phyloP scores from a whole-genome alignment of 2,113 vertebrate genomes.

The Gobiocypris rarus region DNA sequence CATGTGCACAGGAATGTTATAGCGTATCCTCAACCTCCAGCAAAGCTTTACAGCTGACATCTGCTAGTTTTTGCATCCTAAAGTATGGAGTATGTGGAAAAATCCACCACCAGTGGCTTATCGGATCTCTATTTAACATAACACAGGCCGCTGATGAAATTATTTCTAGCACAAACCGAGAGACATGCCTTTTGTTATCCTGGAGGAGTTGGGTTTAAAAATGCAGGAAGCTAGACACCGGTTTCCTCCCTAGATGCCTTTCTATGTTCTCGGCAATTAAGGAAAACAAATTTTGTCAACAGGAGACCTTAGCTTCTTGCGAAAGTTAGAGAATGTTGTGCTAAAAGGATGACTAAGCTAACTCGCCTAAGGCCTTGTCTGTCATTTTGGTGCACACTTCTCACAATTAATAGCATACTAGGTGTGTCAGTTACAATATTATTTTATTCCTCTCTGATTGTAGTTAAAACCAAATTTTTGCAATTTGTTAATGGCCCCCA shows the following conservation, averaged over 20 bases:
- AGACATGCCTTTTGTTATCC: constrained; percentile 18
- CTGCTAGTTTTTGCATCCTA: background rate
- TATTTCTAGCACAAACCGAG: background rate
- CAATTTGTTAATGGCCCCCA: no score
- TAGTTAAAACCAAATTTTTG: no score
- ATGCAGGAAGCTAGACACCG: background rate
- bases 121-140: constrained; percentile 14
- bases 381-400: background rate
- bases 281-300: background rate
- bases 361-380: background rate
- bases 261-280: background rate
- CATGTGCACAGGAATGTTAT: constrained; percentile 39
- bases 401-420: background rate
- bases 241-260: background rate
- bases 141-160: background rate
- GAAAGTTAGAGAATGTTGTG: background rate
- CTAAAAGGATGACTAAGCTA: background rate
- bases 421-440: constrained; percentile 1
- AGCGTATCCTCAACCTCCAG: constrained; percentile 24
- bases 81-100: constrained; percentile 4
- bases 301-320: background rate
- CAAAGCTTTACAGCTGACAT: constrained; percentile 17
- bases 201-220: background rate
- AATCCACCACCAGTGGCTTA: background rate
- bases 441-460: background rate